Evolutionary conservation across 1,140 invertebrate genomes (phyloP), one percentile per base, ranked within the genome.

Genomic region (Parasteatoda tepidariorum): DNA sequence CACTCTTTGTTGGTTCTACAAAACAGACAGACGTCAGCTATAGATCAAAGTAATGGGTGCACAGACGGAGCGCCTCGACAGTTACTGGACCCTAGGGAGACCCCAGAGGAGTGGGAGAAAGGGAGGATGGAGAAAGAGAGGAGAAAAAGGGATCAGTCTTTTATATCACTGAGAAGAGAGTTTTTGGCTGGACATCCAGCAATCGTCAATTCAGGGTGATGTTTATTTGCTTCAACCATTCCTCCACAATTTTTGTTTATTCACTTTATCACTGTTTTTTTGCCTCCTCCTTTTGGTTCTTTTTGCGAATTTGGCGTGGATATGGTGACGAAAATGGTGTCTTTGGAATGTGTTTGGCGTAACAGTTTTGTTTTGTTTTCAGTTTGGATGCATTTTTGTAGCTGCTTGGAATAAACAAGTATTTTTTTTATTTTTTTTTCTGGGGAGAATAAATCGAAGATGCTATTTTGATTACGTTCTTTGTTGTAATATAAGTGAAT

Each of bases 31-130:
- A 28, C 78, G 78, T 71, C 66, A 71, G 67, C 78, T 22, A 82
- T 82, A 64, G 66, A 82, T 82, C 78, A 82, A 82, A 70, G 66
- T 81, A 81, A 71, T 82, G 78, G 78, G 64, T 9, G 41, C 54
- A 55, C 64, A 66, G 62, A 68, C 76, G 64, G 54, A 82, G 78
- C n/a, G 33, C 33, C 54, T 48, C 62, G 78, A 82, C 78, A 82
- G 66, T 82, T 82, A 82, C 54, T 82, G 78, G 78, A 64, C 78
- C 78, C 66, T 34, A 5, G 78, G 66, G 78, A 79, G 62, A 64
- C 48, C 28, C 11, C 9, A 22, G 62, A 41, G 41, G 2, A 13
- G 48, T 1, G 28, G 34, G 6, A 15, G 18, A 2, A 30, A 26
- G 26, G 26, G 24, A 26, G 41, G 22, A 24, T 3, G 24, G 31